Evolutionary conservation across 2,113 vertebrate genomes (phyloP).

Genomic region (Odocoileus hemionus): DNA sequence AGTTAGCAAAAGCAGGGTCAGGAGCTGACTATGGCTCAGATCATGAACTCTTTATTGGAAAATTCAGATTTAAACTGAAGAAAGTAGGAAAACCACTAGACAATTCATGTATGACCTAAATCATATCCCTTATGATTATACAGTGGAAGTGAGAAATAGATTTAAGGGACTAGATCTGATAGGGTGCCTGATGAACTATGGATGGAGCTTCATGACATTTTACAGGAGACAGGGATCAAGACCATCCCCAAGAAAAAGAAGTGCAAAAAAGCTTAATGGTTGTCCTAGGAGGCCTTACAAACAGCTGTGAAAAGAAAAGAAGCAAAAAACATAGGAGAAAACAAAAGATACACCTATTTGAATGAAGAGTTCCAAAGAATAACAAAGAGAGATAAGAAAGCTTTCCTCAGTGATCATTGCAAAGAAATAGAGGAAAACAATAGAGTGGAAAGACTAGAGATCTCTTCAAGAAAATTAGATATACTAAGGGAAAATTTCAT

Average conservation of each 20-base stretch:
- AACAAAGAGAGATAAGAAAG: background rate
- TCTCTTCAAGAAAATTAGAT: background rate
- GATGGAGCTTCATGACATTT: background rate
- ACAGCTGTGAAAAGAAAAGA: background rate
- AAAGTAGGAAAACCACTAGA: background rate
- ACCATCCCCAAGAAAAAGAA: background rate
- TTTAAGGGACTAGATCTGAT: background rate
- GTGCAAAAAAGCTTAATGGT: background rate
- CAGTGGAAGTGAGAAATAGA: background rate
- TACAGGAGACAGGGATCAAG: background rate
- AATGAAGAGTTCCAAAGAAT: background rate
- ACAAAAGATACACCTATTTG: background rate
- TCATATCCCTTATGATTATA: background rate
- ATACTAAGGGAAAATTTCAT: background rate
- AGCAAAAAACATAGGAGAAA: too few relatives aligned
- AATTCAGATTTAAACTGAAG: background rate
- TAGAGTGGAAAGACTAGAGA: background rate
- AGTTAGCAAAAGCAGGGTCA: background rate
- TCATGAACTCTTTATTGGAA: background rate
- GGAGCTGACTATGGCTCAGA: background rate
- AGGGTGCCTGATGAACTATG: background rate
- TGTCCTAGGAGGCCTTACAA: background rate
- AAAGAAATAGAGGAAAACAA: background rate
- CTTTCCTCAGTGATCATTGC: background rate
- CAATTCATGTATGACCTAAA: background rate